Base-by-base conservation (phyloP, 1,140 invertebrate species). In the Drosophila mojavensis region DNA sequence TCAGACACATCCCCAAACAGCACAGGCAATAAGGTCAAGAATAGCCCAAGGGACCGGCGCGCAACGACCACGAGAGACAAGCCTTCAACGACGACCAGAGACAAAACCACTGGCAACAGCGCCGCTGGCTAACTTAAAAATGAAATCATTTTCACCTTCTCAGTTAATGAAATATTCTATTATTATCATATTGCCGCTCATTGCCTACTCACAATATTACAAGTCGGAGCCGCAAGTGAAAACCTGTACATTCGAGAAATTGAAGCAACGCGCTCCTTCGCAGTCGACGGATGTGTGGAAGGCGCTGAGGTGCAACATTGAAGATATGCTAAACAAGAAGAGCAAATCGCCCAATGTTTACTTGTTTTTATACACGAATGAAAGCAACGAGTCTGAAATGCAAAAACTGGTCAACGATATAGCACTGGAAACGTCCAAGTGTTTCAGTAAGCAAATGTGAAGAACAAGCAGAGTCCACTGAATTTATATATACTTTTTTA, bases 321-420 rank as follows among this genome's bases (percentile, higher is more conserved):
- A 92, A 58, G 54, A 73, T 41, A 39, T 91, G 13, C 50, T 92
- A 0, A 92, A 92, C 61, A 80, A 85, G 20, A 33, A 26, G 9
- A 55, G 10, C 0, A 36, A 51, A 5, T 67, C 48, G 0, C 85
- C 91, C 5, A 81, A 70, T 58, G 71, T 92, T 0, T 91, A 76
- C 53, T 51, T 92, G 28, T 79, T 92, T 30, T 11, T 90, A 13
- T 68, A 92, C 24, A 58, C 80, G 5, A 69, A 68, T n/a, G n/a
- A 41, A 0, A 59, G 10, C 7, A 54, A 24, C 48, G 28, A 30
- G 5, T 3, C 5, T 1, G 1, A 26, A 17, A 61, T 89, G 2
- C 15, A 73, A 30, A 50, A 61, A 28, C 41, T 92, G 0, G 74
- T 91, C 2, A 13, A 64, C 2, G 48, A 76, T 0, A 91, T 92